phyloP scores from a whole-genome alignment of 2,888 invertebrate species.

The Graphium colonna region DNA sequence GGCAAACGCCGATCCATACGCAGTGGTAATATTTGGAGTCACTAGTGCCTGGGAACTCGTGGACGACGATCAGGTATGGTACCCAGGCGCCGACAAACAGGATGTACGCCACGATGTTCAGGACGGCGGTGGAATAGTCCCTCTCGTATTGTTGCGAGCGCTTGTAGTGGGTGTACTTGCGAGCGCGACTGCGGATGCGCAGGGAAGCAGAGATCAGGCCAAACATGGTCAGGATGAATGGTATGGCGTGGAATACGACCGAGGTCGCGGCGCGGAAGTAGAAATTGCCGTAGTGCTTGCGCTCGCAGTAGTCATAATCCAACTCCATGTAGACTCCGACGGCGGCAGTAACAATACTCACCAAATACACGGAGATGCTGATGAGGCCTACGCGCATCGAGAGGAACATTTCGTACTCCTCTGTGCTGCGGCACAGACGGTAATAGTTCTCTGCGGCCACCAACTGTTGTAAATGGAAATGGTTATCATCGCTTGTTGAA shows the following conservation, averaged over 20 bases:
- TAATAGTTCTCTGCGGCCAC: constrained; percentile 84
- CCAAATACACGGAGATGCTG: constrained; percentile 77
- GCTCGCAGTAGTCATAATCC: constrained; percentile 85
- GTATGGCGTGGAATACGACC: constrained; percentile 79
- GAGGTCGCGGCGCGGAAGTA: constrained; percentile 79
- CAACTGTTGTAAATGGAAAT: constrained; percentile 39
- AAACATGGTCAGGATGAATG: constrained; percentile 76
- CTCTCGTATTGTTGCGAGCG: constrained; percentile 81
- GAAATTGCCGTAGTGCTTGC: constrained; percentile 74
- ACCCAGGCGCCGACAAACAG: constrained; percentile 84
- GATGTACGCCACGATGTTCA: constrained; percentile 83
- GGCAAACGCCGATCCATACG: constrained; percentile 85
- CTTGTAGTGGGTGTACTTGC: constrained; percentile 77
- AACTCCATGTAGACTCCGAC: constrained; percentile 81
- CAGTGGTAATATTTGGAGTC: constrained; percentile 82
- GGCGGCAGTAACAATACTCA: constrained; percentile 77
- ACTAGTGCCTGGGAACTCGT: constrained; percentile 65
- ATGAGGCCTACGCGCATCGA: constrained; percentile 70
- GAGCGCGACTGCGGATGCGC: constrained; percentile 72
- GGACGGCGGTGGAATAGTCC: constrained; percentile 81
- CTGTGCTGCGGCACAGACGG: constrained; percentile 74
- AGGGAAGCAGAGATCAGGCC: constrained; percentile 74
- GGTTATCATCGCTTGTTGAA: not conserved
- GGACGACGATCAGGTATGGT: constrained; percentile 83
- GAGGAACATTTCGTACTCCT: constrained; percentile 64